Evolutionary conservation across 1,140 invertebrate genomes (phyloP).

Genomic region (Psilanteris sp.): DNA sequence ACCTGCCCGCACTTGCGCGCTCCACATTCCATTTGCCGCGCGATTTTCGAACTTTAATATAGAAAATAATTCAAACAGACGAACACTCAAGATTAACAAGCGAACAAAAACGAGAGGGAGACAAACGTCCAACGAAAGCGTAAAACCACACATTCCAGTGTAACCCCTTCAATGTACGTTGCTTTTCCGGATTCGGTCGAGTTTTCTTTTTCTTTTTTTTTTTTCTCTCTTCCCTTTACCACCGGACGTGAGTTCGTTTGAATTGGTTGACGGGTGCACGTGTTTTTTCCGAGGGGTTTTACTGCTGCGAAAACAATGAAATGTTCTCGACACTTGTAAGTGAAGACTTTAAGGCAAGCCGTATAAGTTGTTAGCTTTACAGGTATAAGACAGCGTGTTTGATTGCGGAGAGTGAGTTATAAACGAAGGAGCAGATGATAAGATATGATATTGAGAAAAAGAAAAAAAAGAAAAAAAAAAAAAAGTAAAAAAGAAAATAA

Average conservation of each 20-base stretch:
- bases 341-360: conserved; percentile 52
- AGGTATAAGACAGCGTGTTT: conserved; percentile 53
- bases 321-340: conserved; percentile 41
- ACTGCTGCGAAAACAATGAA: conserved; percentile 13
- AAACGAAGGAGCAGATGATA: conserved; percentile 30
- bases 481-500: conserved; percentile 46
- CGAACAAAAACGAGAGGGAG: background rate
- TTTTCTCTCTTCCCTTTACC: too few species aligned
- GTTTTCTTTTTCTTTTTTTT: too few species aligned
- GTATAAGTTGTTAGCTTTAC: conserved; percentile 55
- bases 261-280: conserved; percentile 10
- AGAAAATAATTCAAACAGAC: too few species aligned
- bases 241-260: conserved; percentile 11
- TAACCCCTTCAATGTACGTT: conserved; percentile 30
- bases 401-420: conserved; percentile 46
- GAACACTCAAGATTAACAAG: too few species aligned
- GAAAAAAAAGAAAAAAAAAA: conserved; percentile 28
- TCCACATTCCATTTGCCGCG: conserved; percentile 20
- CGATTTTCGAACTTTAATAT: conserved; percentile 11
- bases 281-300: conserved; percentile 28
- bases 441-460: conserved; percentile 17
- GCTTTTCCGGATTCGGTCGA: conserved; percentile 4
- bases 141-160: conserved; percentile 33
- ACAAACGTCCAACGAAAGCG: conserved; percentile 53
- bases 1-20: background rate